A percentile compares a stretch with the other conserved stretches of the same genome.
Evolutionary conservation across 2,113 vertebrate genomes (phyloP).

Genomic region (Himantopus leucocephalus): DNA sequence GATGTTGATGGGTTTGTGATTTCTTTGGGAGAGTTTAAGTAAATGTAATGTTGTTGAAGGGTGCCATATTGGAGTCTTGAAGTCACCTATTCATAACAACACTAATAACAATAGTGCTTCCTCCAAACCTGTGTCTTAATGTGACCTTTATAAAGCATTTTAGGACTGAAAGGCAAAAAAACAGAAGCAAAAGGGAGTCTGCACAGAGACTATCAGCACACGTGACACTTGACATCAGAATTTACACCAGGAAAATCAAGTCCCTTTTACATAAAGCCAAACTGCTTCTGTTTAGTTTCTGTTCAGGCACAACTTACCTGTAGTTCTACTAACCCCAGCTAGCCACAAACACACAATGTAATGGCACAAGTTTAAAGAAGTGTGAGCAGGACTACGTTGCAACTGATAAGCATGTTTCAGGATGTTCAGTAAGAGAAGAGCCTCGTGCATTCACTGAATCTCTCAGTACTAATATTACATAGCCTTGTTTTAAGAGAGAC

Average conservation of each 20-base stretch:
- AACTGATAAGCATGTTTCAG: not conserved
- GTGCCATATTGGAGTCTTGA: not conserved
- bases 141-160: not conserved
- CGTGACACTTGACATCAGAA: not conserved
- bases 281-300: not conserved
- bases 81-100: not conserved
- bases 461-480: not conserved
- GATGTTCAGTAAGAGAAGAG: not conserved
- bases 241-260: not conserved
- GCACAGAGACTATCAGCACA: not conserved
- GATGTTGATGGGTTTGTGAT: not conserved
- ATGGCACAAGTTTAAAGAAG: not conserved
- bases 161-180: not conserved
- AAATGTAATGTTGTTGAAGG: not conserved
- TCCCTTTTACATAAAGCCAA: not conserved
- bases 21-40: not conserved
- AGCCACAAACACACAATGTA: not conserved
- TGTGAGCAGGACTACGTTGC: not conserved
- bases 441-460: not conserved
- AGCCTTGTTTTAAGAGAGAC: not conserved
- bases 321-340: not conserved
- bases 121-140: not conserved
- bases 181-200: not conserved
- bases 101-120: not conserved
- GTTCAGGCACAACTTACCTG: not conserved